Base-by-base conservation (phyloP, 2,797 vertebrate genomes). In the Acanthis flammea region DNA sequence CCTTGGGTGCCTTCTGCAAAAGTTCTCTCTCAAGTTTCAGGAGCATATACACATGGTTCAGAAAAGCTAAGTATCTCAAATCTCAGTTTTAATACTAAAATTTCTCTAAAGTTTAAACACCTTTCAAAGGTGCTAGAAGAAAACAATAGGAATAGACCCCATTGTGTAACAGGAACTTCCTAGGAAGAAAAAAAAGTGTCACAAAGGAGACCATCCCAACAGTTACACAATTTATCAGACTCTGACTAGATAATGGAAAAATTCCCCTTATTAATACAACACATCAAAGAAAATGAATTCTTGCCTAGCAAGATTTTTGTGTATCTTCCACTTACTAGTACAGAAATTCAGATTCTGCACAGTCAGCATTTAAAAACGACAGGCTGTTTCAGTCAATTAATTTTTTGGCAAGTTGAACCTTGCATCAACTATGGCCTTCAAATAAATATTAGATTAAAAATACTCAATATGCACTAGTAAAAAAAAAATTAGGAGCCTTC, bases 111-210 rank as follows among this genome's bases (percentile, higher is more conserved):
- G 16, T 53, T 57, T 10, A 72, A 89, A 81, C 17, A 22, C 10
- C 14, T 73, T 54, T 35, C 44, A 81, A 62, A 19, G 12, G 16
- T 66, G 19, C 8, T 54, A 58, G 7, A 66, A 68, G 10, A 84
- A 93, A 66, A 58, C 3, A 51, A 54, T 25, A 65, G 10, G 42
- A 57, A 53, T 13, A 91, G 4, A 48, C 2, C 15, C 7, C 48
- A 55, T 0, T 35, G 16, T 1, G 1, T 47, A 54, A 65, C 17
- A 47, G 14, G 19, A 63, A 35, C 15, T 39, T 54, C 24, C 27
- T 61, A 27, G 13, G 7, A 12, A 70, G 13, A 93, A 86, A 45
- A 60, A 60, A 44, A 33, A 39, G 3, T n/a, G 27, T 11, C 45
- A 87, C 9, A 68, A 68, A 75, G 35, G 37, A 72, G 19, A 71